Conservation (phyloP, 2,888 invertebrate species). For the Strigamia crassipes region DNA sequence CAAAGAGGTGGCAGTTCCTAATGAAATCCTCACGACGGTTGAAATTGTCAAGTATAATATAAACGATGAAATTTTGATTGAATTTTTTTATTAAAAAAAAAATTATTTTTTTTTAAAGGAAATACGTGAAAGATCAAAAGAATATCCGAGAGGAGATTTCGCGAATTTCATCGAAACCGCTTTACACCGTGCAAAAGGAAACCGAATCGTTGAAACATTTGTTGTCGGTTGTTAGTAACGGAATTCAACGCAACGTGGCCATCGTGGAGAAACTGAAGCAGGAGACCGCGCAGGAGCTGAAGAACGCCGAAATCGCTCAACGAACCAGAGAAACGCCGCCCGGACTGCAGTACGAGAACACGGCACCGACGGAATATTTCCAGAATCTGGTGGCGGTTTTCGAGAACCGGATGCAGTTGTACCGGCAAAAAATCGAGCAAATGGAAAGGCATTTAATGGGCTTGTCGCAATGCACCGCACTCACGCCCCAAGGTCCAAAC, state of each 20-base stretch:
- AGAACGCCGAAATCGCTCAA: slow-evolving; percentile 77
- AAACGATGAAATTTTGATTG: too few species aligned
- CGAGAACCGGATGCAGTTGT: slow-evolving; percentile 70
- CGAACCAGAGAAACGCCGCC: slow-evolving; percentile 76
- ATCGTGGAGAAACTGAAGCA: slow-evolving; percentile 69
- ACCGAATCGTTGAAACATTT: slow-evolving; percentile 67
- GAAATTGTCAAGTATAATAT: slow-evolving; percentile 80
- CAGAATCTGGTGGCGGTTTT: slow-evolving; percentile 71
- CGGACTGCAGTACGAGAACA: slow-evolving; percentile 76
- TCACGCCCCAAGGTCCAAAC: slow-evolving; percentile 69
- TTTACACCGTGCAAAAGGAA: slow-evolving; percentile 69
- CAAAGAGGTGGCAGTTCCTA: slow-evolving; percentile 72
- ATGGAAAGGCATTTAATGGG: slow-evolving; percentile 74
- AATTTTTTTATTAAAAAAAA: too few species aligned
- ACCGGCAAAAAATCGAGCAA: slow-evolving; percentile 73
- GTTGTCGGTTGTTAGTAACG: slow-evolving; percentile 67
- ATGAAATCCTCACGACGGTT: slow-evolving; percentile 76
- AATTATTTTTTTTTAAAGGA: slow-evolving; percentile 61
- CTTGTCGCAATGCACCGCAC: slow-evolving; percentile 67
- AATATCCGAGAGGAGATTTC: slow-evolving; percentile 79
- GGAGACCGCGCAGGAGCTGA: slow-evolving; percentile 71
- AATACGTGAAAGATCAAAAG: slow-evolving; percentile 84
- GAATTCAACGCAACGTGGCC: slow-evolving; percentile 67
- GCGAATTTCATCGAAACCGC: slow-evolving; percentile 69
- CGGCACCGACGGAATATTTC: slow-evolving; percentile 73